Base-by-base conservation (phyloP, 2,888 invertebrate genomes). In the Sesia bembeciformis region DNA sequence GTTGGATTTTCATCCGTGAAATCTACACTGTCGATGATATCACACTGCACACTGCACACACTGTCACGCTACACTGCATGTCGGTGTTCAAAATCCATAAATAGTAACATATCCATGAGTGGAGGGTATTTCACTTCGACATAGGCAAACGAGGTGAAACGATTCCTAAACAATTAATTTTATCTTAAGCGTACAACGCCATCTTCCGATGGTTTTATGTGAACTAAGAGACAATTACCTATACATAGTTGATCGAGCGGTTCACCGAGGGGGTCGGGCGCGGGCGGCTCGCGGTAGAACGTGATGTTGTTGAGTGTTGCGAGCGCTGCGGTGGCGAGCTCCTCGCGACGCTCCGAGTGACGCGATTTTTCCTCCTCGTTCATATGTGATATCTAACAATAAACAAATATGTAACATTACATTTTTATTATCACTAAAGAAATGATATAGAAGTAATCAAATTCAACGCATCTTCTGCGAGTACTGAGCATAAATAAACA, bases 241-340 rank as follows among this genome's bases (percentile, higher is more conserved):
- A 70, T 75, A 59, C 96, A 91, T 3, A 96, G 93, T 52, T 94
- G 84, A 70, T 96, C 96, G 1, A 96, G 93, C 54, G 94, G 88
- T 39, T 94, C 93, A 57, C 95, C 87, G 54, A 94, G 92, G 0
- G 94, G 92, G 76, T 95, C 95, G 3, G 69, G 73, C 54, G 65
- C 82, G 52, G 71, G 84, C 65, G 78, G 76, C 49, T 87, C 90
- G 54, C 92, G 90, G 76, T 95, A 95, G 79, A 93, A 97, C 3
- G 96, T 95, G 54, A 97, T 86, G 79, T 97, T 97, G 79, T 96
- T 97, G 58, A 97, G 88, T 0, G 96, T 95, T 5, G 95, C 95
- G 51, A 96, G 82, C 7, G 94, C 92, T 4, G 96, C 95, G 58
- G 95, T 90, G 3, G 95, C 91, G 51, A 97, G 78, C 75, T 96